Conservation (phyloP, 2,888 invertebrate genomes). For the Eilema depressum region DNA sequence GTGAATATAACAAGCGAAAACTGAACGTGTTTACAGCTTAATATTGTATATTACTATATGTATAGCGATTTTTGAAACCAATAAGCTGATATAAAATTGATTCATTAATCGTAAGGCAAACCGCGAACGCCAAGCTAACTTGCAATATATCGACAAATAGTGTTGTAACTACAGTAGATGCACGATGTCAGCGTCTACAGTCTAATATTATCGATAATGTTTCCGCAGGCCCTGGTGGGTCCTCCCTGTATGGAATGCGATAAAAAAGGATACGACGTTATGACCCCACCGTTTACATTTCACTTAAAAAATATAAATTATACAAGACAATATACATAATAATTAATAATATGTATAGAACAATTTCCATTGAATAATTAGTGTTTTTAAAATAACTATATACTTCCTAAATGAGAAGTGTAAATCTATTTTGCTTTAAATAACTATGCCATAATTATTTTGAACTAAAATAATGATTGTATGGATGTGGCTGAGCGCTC, state of each 20-base stretch:
- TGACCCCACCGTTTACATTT: slow-evolving; percentile 66
- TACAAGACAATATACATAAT: slow-evolving; percentile 70
- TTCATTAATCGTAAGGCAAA: slow-evolving; percentile 21
- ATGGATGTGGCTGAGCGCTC: slow-evolving; percentile 49
- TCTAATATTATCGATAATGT: slow-evolving; percentile 40
- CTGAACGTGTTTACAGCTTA: slow-evolving; percentile 27
- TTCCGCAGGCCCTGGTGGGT: slow-evolving; percentile 45
- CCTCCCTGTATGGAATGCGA: slow-evolving; percentile 72
- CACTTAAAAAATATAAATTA: slow-evolving; percentile 72
- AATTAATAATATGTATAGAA: slow-evolving; percentile 65
- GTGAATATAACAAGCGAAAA: slow-evolving; percentile 46
- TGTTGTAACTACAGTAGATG: slow-evolving; percentile 32
- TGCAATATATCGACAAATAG: slow-evolving; percentile 40
- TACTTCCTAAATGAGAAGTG: slow-evolving; percentile 71
- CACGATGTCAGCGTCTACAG: slow-evolving; percentile 36
- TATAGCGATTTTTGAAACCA: slow-evolving; percentile 35
- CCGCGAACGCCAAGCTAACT: slow-evolving; percentile 34
- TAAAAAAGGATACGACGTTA: slow-evolving; percentile 50
- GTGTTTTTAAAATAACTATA: slow-evolving; percentile 68
- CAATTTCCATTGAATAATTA: slow-evolving; percentile 69
- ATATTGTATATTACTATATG: slow-evolving; percentile 24
- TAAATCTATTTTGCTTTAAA: slow-evolving; percentile 66
- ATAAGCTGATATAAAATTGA: slow-evolving; percentile 27
- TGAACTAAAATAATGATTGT: slow-evolving; percentile 65
- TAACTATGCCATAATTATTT: slow-evolving; percentile 64